These are phyloP conservation scores for Nestor notabilis DNA, from an alignment of 2,113 vertebrate genomes.

Conservation along the genomic window DNA sequence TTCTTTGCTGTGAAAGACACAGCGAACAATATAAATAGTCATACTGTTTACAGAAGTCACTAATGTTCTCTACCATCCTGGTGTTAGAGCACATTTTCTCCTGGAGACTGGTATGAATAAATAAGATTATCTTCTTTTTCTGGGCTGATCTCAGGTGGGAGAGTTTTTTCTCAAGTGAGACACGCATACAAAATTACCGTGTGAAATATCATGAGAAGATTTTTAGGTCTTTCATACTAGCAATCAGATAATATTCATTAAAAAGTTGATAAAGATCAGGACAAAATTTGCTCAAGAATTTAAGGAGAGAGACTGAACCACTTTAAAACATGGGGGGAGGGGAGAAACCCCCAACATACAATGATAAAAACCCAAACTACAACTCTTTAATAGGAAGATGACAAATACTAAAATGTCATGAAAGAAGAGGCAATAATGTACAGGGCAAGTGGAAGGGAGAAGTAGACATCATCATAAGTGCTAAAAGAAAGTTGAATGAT, in stretches of 20 bases:
- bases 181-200: neutral
- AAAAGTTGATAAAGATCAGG: neutral
- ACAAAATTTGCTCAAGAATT: neutral
- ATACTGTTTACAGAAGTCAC: neutral
- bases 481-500: neutral
- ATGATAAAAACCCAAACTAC: neutral
- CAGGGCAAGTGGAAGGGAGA: neutral
- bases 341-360: neutral
- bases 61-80: neutral
- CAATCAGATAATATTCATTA: neutral
- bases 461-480: neutral
- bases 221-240: neutral
- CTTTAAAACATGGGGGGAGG: fast-evolving
- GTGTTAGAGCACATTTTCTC: neutral
- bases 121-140: neutral
- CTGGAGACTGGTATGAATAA: neutral
- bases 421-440: neutral
- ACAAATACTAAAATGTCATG: neutral
- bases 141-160: neutral
- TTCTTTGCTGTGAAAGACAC: neutral
- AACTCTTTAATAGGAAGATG: neutral
- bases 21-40: neutral
- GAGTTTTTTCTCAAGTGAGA: neutral
- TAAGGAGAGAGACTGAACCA: neutral
- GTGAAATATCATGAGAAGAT: neutral